A percentile compares a stretch with the other conserved stretches of the same genome.
Evolutionary conservation across 2,113 vertebrate genomes (phyloP).

Genomic region (Oreochromis niloticus): DNA sequence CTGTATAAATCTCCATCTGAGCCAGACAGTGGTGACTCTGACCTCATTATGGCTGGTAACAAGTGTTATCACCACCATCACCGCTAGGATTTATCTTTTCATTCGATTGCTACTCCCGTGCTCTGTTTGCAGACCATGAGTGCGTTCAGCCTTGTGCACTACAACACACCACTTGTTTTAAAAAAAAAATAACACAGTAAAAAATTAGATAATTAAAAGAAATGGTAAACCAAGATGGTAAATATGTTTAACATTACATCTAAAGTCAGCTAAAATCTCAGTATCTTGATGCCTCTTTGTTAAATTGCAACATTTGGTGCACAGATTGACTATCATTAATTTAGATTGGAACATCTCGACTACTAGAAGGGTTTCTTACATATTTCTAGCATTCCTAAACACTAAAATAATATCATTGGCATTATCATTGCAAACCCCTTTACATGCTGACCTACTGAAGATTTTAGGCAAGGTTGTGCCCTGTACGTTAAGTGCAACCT

Average conservation of each 20-base stretch:
- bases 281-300: neutral
- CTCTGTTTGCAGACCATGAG: neutral
- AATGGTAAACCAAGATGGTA: neutral
- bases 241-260: neutral
- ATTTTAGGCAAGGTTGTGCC: neutral
- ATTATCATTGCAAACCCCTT: neutral
- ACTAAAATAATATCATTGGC: neutral
- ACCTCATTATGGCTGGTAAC: conserved; percentile 67
- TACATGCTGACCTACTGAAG: neutral
- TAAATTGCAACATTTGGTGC: neutral
- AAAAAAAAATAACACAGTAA: neutral
- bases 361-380: neutral
- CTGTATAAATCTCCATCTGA: conserved; percentile 69
- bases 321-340: neutral
- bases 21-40: conserved; percentile 59
- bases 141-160: neutral
- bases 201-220: neutral
- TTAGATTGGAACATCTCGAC: neutral
- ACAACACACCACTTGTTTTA: neutral
- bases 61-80: conserved; percentile 51
- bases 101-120: neutral
- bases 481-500: fast-evolving
- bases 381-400: neutral
- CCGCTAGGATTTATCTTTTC: conserved; percentile 58
- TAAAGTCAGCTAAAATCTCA: neutral